Conservation (phyloP, 2,888 invertebrate species). For the Lithophane ornitopus region DNA sequence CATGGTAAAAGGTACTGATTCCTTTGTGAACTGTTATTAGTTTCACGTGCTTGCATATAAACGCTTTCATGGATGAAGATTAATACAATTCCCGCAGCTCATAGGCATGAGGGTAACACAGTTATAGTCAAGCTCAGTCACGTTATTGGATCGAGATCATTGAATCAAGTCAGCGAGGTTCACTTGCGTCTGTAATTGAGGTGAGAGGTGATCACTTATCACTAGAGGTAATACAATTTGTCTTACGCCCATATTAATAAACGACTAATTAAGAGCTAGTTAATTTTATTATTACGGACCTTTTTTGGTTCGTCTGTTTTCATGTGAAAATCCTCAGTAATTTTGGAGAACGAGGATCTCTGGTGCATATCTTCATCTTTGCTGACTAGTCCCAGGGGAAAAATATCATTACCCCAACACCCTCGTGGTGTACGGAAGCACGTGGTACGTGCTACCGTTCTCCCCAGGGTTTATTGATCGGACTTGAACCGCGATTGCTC, state of each 20-base stretch:
- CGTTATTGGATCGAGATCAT: slow-evolving; percentile 50
- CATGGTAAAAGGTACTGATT: not conserved
- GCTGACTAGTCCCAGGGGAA: not conserved
- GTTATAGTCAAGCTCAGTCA: slow-evolving; percentile 32
- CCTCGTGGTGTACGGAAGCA: not conserved
- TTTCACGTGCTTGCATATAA: not conserved
- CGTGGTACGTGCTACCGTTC: slow-evolving; percentile 11
- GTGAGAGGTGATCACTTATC: slow-evolving; percentile 42
- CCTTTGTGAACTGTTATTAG: not conserved
- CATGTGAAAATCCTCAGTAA: not conserved
- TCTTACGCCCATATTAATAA: slow-evolving; percentile 25
- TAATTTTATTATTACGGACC: slow-evolving; percentile 3
- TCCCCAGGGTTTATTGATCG: slow-evolving; percentile 8
- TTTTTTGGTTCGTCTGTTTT: not conserved
- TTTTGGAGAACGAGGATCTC: not conserved
- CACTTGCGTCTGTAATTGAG: slow-evolving; percentile 46
- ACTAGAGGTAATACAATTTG: slow-evolving; percentile 20
- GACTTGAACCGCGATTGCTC: not conserved
- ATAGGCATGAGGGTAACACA: slow-evolving; percentile 24
- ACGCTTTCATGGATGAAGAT: slow-evolving; percentile 23
- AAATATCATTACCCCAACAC: slow-evolving; percentile 7
- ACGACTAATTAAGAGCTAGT: slow-evolving; percentile 21
- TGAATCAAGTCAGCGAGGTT: slow-evolving; percentile 48
- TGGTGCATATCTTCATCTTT: not conserved
- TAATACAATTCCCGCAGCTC: slow-evolving; percentile 16